A percentile compares a stretch with the other conserved stretches of the same genome.
Conservation (phyloP, 2,113 vertebrate species). For the Rattus norvegicus region GRCr8 NC_086039.1:110977001-110977500, state of each 20-base stretch:
- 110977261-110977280: not conserved
- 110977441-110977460: slow-evolving; percentile 26
- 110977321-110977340: not conserved
- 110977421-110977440: not conserved
- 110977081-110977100: not conserved
- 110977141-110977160: not conserved
- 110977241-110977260: not conserved
- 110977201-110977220: slow-evolving; percentile 3
- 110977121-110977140: slow-evolving; percentile 32
- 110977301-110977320: not conserved
- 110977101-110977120: not conserved
- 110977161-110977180: not conserved
- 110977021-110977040: not conserved
- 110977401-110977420: not conserved
- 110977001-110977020: not conserved
- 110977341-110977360: not conserved
- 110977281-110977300: not conserved
- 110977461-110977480: slow-evolving; percentile 18
- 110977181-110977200: not conserved
- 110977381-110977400: slow-evolving; percentile 35
- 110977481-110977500: slow-evolving; percentile 20
- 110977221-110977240: not conserved
- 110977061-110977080: not conserved
- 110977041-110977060: not conserved
- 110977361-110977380: slow-evolving; percentile 9